Evolutionary conservation across 2,113 vertebrate species (phyloP).

Genomic region (Coracopsis vasa): DNA sequence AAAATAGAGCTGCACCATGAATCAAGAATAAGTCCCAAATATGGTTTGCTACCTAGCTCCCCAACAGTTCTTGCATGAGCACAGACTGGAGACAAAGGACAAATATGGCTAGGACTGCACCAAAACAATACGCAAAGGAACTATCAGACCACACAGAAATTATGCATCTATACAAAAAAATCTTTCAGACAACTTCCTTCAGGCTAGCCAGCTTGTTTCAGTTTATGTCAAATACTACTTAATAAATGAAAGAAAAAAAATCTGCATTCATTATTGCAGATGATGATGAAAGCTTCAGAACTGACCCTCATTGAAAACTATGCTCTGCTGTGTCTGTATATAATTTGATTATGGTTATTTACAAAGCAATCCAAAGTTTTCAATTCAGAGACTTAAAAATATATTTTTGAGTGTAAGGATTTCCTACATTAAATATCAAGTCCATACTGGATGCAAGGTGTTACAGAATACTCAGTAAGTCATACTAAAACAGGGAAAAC

Average conservation of each 20-base stretch:
- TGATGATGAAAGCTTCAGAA: not conserved
- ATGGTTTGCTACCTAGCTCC: fast-evolving
- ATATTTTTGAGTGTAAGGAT: not conserved
- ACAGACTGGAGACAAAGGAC: not conserved
- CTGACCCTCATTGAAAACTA: not conserved
- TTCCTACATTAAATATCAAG: not conserved
- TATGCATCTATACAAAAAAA: not conserved
- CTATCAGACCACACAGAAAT: not conserved
- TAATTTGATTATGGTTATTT: not conserved
- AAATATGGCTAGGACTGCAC: not conserved
- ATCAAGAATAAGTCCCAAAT: not conserved
- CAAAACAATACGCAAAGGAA: fast-evolving
- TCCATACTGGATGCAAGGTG: not conserved
- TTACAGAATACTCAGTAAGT: not conserved
- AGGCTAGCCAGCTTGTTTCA: not conserved
- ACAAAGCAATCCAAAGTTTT: not conserved
- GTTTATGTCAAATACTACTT: not conserved
- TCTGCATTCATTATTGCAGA: not conserved
- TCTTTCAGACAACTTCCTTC: not conserved
- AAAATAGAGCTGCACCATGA: not conserved
- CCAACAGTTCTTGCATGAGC: not conserved
- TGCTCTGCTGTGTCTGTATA: not conserved
- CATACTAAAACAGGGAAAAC: not conserved
- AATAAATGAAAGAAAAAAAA: not conserved
- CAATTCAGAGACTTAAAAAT: not conserved